Conservation (phyloP, 2,888 invertebrate species). For the Gastrophysa polygoni region DNA sequence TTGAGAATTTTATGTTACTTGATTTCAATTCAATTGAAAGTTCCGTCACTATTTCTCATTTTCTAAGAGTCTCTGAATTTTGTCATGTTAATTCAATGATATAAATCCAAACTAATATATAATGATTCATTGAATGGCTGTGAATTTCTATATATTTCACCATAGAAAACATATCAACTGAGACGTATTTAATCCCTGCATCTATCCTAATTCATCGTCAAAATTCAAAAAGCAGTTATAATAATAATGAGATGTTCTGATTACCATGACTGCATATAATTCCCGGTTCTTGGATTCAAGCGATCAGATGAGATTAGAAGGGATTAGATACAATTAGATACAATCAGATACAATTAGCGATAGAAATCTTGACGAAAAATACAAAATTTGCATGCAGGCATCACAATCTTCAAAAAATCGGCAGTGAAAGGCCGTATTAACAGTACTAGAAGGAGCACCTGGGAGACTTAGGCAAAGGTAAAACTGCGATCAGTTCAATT, state of each 20-base stretch:
- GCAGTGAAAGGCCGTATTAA: not conserved
- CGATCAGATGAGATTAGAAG: not conserved
- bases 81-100: too few relatives aligned
- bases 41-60: too few relatives aligned
- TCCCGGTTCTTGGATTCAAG: not conserved
- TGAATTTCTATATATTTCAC: too few relatives aligned
- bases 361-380: conserved; percentile 2
- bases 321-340: not conserved
- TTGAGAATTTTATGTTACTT: too few relatives aligned
- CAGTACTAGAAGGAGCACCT: not conserved
- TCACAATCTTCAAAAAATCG: not conserved
- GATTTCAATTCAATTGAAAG: too few relatives aligned
- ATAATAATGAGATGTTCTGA: not conserved
- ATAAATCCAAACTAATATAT: too few relatives aligned
- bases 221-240: not conserved
- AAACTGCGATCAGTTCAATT: not conserved
- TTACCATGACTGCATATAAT: not conserved
- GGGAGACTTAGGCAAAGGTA: not conserved
- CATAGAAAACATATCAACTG: too few relatives aligned
- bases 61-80: too few relatives aligned
- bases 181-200: too few relatives aligned
- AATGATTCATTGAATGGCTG: too few relatives aligned
- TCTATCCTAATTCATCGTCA: not conserved
- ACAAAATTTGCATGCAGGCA: not conserved
- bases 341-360: conserved; percentile 9